These are phyloP conservation scores for Cassiopea andromeda DNA, from an alignment of 30 jellyfish, hydroid and myxozoan genomes.

Conservation along the genomic window DNA sequence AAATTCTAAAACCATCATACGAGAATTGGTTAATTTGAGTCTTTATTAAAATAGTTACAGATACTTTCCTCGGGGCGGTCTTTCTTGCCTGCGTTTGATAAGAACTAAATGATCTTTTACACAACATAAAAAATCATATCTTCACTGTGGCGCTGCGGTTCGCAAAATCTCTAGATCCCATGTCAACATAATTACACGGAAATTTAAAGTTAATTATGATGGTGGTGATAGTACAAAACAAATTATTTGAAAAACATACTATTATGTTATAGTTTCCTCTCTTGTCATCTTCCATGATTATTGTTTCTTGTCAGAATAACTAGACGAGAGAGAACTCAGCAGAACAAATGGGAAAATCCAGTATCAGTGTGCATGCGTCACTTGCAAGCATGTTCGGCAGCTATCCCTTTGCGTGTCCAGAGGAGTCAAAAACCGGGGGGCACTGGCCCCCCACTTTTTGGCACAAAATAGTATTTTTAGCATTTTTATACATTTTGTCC, in stretches of 20 bases:
- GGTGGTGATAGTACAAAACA: conserved; percentile 18
- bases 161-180: conserved; percentile 20
- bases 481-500: no score
- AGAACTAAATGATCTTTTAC: conserved; percentile 33
- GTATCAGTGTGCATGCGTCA: no score
- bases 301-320: no score
- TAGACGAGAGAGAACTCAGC: no score
- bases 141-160: conserved; percentile 56
- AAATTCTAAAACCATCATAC: conserved; percentile 1
- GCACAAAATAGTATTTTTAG: no score
- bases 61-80: conserved; percentile 49
- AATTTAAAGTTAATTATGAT: conserved; percentile 43
- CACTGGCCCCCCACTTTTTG: no score
- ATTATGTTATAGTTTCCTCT: background rate
- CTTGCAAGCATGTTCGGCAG: no score
- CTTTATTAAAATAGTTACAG: conserved; percentile 27
- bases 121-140: conserved; percentile 21
- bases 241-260: conserved; percentile 15
- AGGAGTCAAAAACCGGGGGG: no score
- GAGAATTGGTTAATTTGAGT: conserved; percentile 26
- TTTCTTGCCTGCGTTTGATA: conserved; percentile 28
- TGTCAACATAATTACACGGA: conserved; percentile 36
- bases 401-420: no score
- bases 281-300: no score
- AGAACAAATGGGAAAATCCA: no score